Evolutionary conservation across 2,797 vertebrate genomes (phyloP), one percentile per base, ranked within the genome.

Genomic region (Clarias laeviceps): DNA sequence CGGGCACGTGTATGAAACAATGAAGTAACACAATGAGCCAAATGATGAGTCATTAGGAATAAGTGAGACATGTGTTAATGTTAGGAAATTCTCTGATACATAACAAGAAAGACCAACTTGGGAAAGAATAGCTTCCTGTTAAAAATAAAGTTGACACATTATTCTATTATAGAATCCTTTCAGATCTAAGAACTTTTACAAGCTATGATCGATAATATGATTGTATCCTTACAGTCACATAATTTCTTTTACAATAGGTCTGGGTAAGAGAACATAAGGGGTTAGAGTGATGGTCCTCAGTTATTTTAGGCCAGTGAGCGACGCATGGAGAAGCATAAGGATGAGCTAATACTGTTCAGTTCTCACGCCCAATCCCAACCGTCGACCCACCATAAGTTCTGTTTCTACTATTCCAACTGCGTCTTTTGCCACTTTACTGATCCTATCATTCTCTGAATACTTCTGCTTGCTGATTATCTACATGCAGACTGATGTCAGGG

Each of bases 331-430:
- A 84, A 87, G 84, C 5, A 80, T 76, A 45, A 82, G 83, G 88
- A 89, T 92, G 91, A 93, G 92, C 89, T 93, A 91, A 92, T 88
- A 56, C 74, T 89, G 89, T 93, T 94, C 92, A 88, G 88, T 91
- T 84, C 90, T 77, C 59, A 85, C 82, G 64, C 68, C 80, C 88
- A 85, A 90, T 72, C 82, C 40, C 40, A 45, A 6, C 40, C 70
- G 27, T 57, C 57, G 56, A 83, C 86, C 85, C 11, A 84, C 68
- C 74, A 76, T 79, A 62, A 40, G 76, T 81, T 65, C 22, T 12
- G 24, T 11, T 54, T 82, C 34, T n/a, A 86, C 29, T 17, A 32
- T 45, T 64, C 45, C 27, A 32, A 50, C 62, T 54, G 29, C n/a
- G 12, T 24, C 34, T 64, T 77, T 62, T 62, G 14, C 24, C 57